These are phyloP conservation scores for Caenorhabditis sulstoni DNA, from an alignment of 2,888 invertebrate genomes.

Conservation along the genomic window DNA sequence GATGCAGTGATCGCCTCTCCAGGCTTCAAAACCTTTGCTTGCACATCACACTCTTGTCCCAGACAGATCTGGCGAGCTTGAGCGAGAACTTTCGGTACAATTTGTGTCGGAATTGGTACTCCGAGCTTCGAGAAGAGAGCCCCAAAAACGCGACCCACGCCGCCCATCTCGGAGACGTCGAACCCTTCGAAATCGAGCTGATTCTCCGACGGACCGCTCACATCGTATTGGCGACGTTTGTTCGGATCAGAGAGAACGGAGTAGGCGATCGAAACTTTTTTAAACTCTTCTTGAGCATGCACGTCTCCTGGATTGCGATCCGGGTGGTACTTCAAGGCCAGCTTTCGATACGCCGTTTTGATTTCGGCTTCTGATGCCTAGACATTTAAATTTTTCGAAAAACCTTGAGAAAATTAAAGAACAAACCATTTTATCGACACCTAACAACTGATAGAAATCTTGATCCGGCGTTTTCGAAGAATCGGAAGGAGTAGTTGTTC, in stretches of 20 bases:
- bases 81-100: slow-evolving; percentile 79
- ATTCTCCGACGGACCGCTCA: slow-evolving; percentile 77
- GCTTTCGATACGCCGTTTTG: slow-evolving; percentile 79
- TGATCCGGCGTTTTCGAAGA: slow-evolving; percentile 16
- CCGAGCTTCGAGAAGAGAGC: slow-evolving; percentile 80
- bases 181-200: slow-evolving; percentile 79
- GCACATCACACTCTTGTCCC: slow-evolving; percentile 62
- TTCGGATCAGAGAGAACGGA: slow-evolving; percentile 80
- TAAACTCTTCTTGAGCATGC: slow-evolving; percentile 79
- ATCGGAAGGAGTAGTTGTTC: slow-evolving; percentile 36
- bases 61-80: slow-evolving; percentile 76
- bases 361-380: slow-evolving; percentile 78
- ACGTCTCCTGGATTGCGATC: slow-evolving; percentile 79
- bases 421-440: slow-evolving; percentile 71
- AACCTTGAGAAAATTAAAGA: no score
- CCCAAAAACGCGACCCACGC: slow-evolving; percentile 80
- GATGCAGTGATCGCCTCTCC: slow-evolving; percentile 70
- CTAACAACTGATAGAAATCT: slow-evolving; percentile 80
- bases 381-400: no score
- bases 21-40: slow-evolving; percentile 66
- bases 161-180: slow-evolving; percentile 80
- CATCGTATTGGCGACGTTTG: slow-evolving; percentile 80
- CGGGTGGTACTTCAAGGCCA: slow-evolving; percentile 78
- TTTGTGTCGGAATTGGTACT: slow-evolving; percentile 81
- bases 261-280: slow-evolving; percentile 80